Evolutionary conservation across 1,140 invertebrate species (phyloP), one percentile per base, ranked within the genome.

Genomic region (Leguminivora glycinivorella): DNA sequence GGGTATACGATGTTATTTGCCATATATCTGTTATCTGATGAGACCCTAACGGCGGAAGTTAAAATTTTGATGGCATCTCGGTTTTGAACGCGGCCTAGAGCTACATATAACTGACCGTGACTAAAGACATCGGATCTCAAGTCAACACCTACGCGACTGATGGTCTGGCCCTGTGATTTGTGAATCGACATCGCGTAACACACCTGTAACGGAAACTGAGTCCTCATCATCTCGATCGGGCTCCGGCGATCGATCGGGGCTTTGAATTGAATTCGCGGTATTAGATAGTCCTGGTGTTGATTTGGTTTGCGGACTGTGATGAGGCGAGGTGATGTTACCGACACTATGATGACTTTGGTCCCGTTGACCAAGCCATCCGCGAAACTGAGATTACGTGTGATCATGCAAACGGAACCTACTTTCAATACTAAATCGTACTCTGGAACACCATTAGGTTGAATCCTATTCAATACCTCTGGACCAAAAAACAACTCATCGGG

Each of bases 131-230:
- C 34, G 31, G 34, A 43, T 17, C 67, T 38, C 29, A 68, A 43
- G 24, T 68, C 67, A 34, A 68, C 67, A 10, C 67, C 67, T 24
- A 43, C 67, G 17, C n/a, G n/a, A 25, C 7, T n/a, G 24, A 68
- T 19, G 17, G 67, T 68, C 22, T 68, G 67, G 9, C 67, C 67
- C 67, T 68, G 67, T 12, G 14, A 17, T 47, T 68, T 68, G 22
- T 68, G 31, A 43, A 68, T 68, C 9, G 67, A 22, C 67, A 68
- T 68, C 9, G 67, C 67, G 38, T 68, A 68, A 38, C 34, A 52
- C n/a, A 43, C 24, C 19, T 19, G 19, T 47, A 68, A 22, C 22
- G 67, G 40, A 47, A 68, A 68, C 31, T 68, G 67, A 14, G 26
- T 68, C 19, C 67, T 40, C n/a, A 19, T 34, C 31, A 68, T 31